Evolutionary conservation across 2,113 vertebrate species (phyloP).

Genomic region (Hirundichthys speculiger): DNA sequence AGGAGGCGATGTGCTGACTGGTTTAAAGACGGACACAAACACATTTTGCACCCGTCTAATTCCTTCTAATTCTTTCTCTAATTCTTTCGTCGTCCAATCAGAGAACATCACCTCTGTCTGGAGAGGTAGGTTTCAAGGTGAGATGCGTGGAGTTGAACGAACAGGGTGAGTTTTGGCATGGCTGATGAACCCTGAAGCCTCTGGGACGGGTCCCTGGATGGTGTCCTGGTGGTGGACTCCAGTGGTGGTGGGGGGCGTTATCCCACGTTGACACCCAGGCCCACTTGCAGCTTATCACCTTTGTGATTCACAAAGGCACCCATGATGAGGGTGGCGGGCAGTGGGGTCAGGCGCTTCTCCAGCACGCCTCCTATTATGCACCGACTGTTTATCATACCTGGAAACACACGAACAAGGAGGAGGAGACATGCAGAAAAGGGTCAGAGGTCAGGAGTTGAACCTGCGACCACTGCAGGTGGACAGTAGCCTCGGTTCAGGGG

Average conservation of each 20-base stretch:
- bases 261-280: conserved; percentile 92
- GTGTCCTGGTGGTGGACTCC: conserved; percentile 18
- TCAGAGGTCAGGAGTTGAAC: no score
- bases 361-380: conserved; percentile 94
- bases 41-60: background rate
- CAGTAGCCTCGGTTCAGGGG: no score
- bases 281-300: conserved; percentile 93
- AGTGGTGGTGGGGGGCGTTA: conserved; percentile 56
- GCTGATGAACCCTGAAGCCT: conserved; percentile 7
- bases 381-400: conserved; percentile 93
- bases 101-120: conserved; percentile 35
- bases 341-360: conserved; percentile 91
- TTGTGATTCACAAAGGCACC: conserved; percentile 95
- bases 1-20: conserved; percentile 18
- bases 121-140: conserved; percentile 58
- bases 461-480: no score
- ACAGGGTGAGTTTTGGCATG: conserved; percentile 19
- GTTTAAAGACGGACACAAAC: background rate
- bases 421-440: no score
- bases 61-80: conserved; percentile 10
- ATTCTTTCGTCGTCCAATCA: conserved; percentile 6
- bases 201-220: conserved; percentile 23
- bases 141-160: conserved; percentile 26
- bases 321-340: conserved; percentile 92
- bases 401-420: background rate